These are phyloP conservation scores for Scaptomyza pallida DNA, from an alignment of 1,140 invertebrate species.

Conservation along the genomic window DNA sequence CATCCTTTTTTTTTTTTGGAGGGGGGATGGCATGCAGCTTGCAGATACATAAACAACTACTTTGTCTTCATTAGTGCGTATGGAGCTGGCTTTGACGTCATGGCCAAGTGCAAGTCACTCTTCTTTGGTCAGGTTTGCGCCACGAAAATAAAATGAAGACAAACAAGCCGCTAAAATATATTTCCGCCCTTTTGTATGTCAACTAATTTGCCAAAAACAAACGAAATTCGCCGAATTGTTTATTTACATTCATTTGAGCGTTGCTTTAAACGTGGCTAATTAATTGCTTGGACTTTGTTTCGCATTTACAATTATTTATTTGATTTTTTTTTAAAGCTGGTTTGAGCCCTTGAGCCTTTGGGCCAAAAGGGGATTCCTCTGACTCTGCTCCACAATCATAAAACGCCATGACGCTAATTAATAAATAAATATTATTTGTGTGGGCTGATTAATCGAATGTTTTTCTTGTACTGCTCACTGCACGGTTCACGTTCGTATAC, in stretches of 20 bases:
- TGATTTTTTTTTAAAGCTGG: neutral
- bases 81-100: conserved; percentile 61
- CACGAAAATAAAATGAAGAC: neutral
- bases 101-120: conserved; percentile 43
- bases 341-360: conserved; percentile 1
- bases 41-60: conserved; percentile 45
- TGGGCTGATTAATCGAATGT: conserved; percentile 38
- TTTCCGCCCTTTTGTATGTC: conserved; percentile 28
- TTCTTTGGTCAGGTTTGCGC: conserved; percentile 38
- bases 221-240: too few species aligned
- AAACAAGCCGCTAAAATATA: conserved; percentile 43
- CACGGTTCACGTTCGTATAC: conserved; percentile 20
- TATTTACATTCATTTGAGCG: neutral
- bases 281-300: conserved; percentile 6
- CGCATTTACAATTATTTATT: conserved; percentile 2
- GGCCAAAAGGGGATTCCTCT: conserved; percentile 24
- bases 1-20: too few species aligned
- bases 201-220: conserved; percentile 53
- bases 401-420: conserved; percentile 38
- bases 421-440: conserved; percentile 33
- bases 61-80: conserved; percentile 67
- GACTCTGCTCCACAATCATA: conserved; percentile 3
- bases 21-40: neutral
- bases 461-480: neutral
- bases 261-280: conserved; percentile 16